Conservation (phyloP, 2,113 vertebrate species). For the Paralichthys olivaceus region DNA sequence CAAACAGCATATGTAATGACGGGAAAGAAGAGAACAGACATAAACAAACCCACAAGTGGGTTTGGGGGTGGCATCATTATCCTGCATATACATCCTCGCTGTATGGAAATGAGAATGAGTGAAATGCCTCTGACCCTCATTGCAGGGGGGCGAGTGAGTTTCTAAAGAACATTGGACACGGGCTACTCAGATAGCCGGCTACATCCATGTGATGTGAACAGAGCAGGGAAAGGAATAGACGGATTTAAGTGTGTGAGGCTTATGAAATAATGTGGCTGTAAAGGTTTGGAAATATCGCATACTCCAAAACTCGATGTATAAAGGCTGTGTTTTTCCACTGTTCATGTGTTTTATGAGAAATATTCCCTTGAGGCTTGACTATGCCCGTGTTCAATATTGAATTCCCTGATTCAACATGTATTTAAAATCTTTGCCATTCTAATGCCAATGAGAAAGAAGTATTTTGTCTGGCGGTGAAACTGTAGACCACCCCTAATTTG, state of each 20-base stretch:
- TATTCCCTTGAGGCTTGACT: neutral
- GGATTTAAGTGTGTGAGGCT: slow-evolving; percentile 34
- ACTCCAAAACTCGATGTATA: neutral
- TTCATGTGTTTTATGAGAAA: neutral
- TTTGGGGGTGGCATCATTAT: slow-evolving; percentile 88
- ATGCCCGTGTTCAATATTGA: neutral
- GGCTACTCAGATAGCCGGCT: slow-evolving; percentile 28
- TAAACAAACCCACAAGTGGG: slow-evolving; percentile 89
- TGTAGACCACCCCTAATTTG: slow-evolving; percentile 82
- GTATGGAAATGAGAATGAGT: slow-evolving; percentile 75
- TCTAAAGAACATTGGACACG: slow-evolving; percentile 61
- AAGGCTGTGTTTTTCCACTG: neutral
- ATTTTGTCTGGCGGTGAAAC: slow-evolving; percentile 36
- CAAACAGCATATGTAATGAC: slow-evolving; percentile 93
- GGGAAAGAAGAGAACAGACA: slow-evolving; percentile 87
- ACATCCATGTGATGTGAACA: slow-evolving; percentile 43
- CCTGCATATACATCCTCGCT: slow-evolving; percentile 84
- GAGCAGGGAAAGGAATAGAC: slow-evolving; percentile 8
- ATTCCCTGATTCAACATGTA: slow-evolving; percentile 2
- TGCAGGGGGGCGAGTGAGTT: slow-evolving; percentile 18
- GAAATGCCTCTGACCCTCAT: slow-evolving; percentile 41
- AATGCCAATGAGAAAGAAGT: slow-evolving; percentile 28
- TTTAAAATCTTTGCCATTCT: slow-evolving; percentile 11
- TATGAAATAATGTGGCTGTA: slow-evolving; percentile 34
- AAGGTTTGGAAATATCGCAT: slow-evolving; percentile 32